Evolutionary conservation across 23 tunicate species (phyloP), one percentile per base, ranked within the genome.

Genomic region (Botrylloides violaceus): DNA sequence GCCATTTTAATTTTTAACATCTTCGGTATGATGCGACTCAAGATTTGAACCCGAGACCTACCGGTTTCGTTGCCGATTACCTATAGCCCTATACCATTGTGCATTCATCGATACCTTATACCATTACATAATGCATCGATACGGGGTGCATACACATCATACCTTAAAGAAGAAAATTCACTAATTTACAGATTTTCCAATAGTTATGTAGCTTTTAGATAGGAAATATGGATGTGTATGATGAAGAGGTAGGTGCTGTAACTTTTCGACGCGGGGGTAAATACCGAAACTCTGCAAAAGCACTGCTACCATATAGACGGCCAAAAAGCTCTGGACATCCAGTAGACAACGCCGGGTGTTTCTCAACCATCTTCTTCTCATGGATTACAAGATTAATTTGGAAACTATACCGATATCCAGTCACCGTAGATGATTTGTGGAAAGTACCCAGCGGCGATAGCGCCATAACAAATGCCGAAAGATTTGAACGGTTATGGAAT

Each of bases 381-480:
- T 87, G 95, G 95, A 24, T 87, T 23, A 76, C 86, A n/a, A 73
- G 36, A 20, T 62, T 87, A 35, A 70, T 87, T n/a, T 80, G 75
- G 70, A 80, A 71, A 39, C 64, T 65, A 28, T 80, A 66, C 55
- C 66, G 70, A 33, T 63, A 32, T 25, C 70, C 95, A 1, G 78
- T 70, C 2, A 65, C 86, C 9, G 29, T 36, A 0, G 61, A 87
- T 27, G 78, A 80, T 34, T 33, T 87, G 34, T 87, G 95, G 95
- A 70, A 76, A 36, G 32, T 71, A 21, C 77, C 95, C 2, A 23
- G 70, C 34, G 76, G 76, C 53, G 95, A 87, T 58, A 56, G 59
- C 34, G 72, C 95, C 2, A 65, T 39, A 29, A 53, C 65, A 3
- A 87, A 87, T 64, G 76, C 76, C 38, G 34, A 76, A 27, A 34